Evolutionary conservation across 37 sponge, comb jelly and placozoan species (phyloP).

Genomic region (Ephydatia muelleri): DNA sequence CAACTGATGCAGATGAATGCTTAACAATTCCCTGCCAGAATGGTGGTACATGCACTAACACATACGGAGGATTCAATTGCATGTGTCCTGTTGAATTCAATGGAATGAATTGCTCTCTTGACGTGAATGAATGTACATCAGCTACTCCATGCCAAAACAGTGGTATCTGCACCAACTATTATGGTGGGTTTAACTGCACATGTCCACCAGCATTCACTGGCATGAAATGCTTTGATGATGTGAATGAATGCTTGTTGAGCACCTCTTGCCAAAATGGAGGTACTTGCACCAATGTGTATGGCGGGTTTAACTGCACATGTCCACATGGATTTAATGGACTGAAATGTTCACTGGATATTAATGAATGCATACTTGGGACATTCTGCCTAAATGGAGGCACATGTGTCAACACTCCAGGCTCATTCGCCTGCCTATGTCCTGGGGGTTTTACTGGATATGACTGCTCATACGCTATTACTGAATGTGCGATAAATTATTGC

Average conservation of each 20-base stretch:
- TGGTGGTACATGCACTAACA: slow-evolving; percentile 60
- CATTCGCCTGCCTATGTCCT: slow-evolving; percentile 25
- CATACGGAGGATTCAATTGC: too few relatives aligned
- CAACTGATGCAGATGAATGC: slow-evolving; percentile 15
- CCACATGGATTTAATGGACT: slow-evolving; percentile 5
- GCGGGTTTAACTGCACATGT: slow-evolving; percentile 12
- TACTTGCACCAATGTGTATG: too few relatives aligned
- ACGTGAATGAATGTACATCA: too few relatives aligned
- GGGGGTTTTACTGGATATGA: slow-evolving; percentile 4
- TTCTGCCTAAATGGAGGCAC: slow-evolving; percentile 8
- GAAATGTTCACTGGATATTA: slow-evolving; percentile 8
- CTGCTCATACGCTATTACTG: slow-evolving; percentile 14
- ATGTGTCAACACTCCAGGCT: slow-evolving; percentile 12
- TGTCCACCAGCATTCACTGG: slow-evolving; percentile 47
- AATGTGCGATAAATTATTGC: neutral
- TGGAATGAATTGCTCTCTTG: too few relatives aligned
- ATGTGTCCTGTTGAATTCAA: too few relatives aligned
- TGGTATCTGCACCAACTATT: slow-evolving; percentile 29
- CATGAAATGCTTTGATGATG: slow-evolving; percentile 9
- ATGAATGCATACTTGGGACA: slow-evolving; percentile 3
- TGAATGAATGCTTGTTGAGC: slow-evolving; percentile 18
- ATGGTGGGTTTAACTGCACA: slow-evolving; percentile 25
- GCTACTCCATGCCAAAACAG: slow-evolving; percentile 31
- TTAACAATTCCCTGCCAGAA: slow-evolving; percentile 49
- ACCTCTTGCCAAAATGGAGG: slow-evolving; percentile 27